phyloP scores from a whole-genome alignment of 2,888 invertebrate species.

The Harmothoe impar region DNA sequence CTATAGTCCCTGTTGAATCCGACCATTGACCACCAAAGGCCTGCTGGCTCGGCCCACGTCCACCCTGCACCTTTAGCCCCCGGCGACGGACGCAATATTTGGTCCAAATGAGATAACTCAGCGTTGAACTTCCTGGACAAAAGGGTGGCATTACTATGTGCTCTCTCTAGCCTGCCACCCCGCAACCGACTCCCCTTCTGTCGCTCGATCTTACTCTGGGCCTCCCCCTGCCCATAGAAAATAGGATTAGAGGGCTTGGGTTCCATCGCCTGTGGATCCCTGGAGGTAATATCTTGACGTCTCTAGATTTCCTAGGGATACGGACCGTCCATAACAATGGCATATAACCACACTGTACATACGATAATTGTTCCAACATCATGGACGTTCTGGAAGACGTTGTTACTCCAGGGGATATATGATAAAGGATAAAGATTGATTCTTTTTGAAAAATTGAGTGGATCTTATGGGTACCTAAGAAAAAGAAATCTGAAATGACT shows the following conservation, averaged over 20 bases:
- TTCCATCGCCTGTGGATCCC: background rate
- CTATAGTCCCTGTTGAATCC: background rate
- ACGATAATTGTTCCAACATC: background rate
- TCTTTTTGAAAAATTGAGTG: too few species aligned
- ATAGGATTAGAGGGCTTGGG: background rate
- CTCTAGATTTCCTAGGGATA: background rate
- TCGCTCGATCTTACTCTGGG: background rate
- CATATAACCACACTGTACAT: background rate
- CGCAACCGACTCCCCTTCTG: background rate
- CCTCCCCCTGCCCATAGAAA: background rate
- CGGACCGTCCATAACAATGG: background rate
- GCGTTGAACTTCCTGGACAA: conserved; percentile 22
- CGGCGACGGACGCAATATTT: conserved; percentile 40
- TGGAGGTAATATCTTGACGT: conserved; percentile 1
- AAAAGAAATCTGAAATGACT: too few species aligned
- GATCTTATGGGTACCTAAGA: too few species aligned
- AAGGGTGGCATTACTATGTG: background rate
- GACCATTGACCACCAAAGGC: conserved; percentile 1
- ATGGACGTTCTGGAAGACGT: background rate
- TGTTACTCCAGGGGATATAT: too few species aligned
- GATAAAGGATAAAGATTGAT: too few species aligned
- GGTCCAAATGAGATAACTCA: conserved; percentile 42
- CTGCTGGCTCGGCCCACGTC: background rate
- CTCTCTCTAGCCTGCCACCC: background rate
- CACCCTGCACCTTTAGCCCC: background rate